phyloP scores from a whole-genome alignment of 2,113 vertebrate genomes.

The Taurulus bubalis region DNA sequence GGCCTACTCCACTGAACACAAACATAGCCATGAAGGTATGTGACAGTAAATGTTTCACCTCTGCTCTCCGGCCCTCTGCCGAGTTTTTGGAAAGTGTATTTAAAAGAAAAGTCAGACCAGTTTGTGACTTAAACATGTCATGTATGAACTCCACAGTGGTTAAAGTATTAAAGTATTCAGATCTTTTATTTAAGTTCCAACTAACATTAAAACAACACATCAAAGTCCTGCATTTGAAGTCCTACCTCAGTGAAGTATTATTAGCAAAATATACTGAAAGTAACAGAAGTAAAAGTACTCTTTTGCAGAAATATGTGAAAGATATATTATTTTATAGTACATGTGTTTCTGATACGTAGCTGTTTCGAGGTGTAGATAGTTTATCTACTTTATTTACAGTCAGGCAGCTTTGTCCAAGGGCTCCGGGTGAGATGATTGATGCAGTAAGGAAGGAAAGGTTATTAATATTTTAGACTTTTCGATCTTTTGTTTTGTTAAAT shows the following conservation, averaged over 20 bases:
- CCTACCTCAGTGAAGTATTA: not conserved
- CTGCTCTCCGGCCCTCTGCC: not conserved
- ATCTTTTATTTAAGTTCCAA: not conserved
- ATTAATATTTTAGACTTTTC: not conserved
- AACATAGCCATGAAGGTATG: conserved; percentile 92
- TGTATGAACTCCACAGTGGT: conserved; percentile 1
- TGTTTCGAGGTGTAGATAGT: not conserved
- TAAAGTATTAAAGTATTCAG: not conserved
- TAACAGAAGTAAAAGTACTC: not conserved
- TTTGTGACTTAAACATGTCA: not conserved
- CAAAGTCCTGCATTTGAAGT: not conserved
- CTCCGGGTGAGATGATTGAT: not conserved
- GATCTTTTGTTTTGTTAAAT: not conserved
- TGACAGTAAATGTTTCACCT: conserved; percentile 13
- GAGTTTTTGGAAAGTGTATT: not conserved
- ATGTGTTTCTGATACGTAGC: not conserved
- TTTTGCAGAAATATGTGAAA: not conserved
- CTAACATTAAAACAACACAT: not conserved
- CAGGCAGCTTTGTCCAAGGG: not conserved
- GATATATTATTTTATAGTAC: not conserved
- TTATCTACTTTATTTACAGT: not conserved
- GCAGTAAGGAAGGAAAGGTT: not conserved
- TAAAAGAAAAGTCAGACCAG: not conserved
- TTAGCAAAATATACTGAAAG: not conserved
- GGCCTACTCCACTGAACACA: conserved; percentile 95